Evolutionary conservation across 2,113 vertebrate genomes (phyloP), one percentile per base, ranked within the genome.

Genomic region (Paraplagusia blochii): DNA sequence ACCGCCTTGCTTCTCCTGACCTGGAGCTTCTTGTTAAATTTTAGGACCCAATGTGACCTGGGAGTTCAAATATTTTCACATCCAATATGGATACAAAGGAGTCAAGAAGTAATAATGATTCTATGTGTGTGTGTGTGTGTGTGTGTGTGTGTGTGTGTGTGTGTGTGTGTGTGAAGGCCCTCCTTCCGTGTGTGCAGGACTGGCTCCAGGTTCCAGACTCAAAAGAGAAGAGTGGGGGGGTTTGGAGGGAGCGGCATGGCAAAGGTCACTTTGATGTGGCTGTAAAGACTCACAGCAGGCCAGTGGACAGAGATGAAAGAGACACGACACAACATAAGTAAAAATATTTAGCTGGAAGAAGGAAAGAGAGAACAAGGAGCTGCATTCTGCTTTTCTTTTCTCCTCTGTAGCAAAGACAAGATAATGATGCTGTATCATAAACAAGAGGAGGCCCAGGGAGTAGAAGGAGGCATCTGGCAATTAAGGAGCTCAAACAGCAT

Each of bases 241-340:
- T 50, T 76, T 46, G 52, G 48, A 60, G 73, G 59, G 50, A 59
- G 52, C 51, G 1, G 69, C 69, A 76, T 72, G 76, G 65, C 57
- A 56, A 79, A 83, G 84, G 86, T 86, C 84, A 82, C 84, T 85
- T 85, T 85, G 81, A 88, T 82, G 84, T 83, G 83, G 74, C 85
- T 82, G 72, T 87, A 87, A 82, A 85, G 85, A 74, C 69, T 36
- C 78, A 64, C 77, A 81, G 80, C 71, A 66, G 81, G 75, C 75
- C 77, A 40, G 81, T 74, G 77, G 77, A 82, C 72, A 22, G 65
- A 83, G 75, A 87, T 85, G 81, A 87, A 87, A 82, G 81, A 48
- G 69, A 40, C 36, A 72, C 50, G 69, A 40, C 36, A 72, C 50
- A 63, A 71, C 53, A 62, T 56, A 67, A 70, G 77, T 71, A 74